Evolutionary conservation across 2,888 invertebrate genomes (phyloP).

Genomic region (Elegia similella): DNA sequence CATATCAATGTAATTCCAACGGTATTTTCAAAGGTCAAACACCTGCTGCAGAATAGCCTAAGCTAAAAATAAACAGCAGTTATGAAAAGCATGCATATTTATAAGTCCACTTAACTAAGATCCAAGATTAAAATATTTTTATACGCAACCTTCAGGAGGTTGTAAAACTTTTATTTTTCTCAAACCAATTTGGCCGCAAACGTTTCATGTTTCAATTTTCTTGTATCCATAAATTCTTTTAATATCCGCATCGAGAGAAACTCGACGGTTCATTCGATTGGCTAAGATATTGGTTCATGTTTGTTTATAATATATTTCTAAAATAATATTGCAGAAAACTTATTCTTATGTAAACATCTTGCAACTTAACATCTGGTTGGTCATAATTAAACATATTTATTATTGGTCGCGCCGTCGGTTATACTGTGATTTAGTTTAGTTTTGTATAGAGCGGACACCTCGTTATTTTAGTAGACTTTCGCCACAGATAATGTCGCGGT

Average conservation of each 20-base stretch:
- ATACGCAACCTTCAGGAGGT: not conserved
- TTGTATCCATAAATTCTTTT: slow-evolving; percentile 13
- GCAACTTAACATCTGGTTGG: too few species aligned
- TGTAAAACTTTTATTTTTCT: not conserved
- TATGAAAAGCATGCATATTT: not conserved
- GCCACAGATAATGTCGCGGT: too few species aligned
- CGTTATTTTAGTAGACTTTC: too few species aligned
- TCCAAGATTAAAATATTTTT: not conserved
- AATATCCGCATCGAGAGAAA: slow-evolving; percentile 4
- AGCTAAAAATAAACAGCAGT: not conserved
- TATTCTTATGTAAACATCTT: not conserved
- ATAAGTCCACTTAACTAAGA: not conserved
- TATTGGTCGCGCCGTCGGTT: too few species aligned
- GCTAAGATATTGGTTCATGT: not conserved
- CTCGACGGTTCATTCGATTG: not conserved
- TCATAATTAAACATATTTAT: too few species aligned
- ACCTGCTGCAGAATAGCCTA: not conserved
- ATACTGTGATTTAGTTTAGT: too few species aligned
- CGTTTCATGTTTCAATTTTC: not conserved
- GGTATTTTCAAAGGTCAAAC: not conserved
- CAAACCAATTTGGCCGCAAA: not conserved
- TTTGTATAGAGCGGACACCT: too few species aligned
- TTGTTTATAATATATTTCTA: not conserved
- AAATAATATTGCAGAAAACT: not conserved
- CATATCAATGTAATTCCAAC: not conserved